Evolutionary conservation across 2,113 vertebrate species (phyloP).

Genomic region (Pachypanchax playfairii): DNA sequence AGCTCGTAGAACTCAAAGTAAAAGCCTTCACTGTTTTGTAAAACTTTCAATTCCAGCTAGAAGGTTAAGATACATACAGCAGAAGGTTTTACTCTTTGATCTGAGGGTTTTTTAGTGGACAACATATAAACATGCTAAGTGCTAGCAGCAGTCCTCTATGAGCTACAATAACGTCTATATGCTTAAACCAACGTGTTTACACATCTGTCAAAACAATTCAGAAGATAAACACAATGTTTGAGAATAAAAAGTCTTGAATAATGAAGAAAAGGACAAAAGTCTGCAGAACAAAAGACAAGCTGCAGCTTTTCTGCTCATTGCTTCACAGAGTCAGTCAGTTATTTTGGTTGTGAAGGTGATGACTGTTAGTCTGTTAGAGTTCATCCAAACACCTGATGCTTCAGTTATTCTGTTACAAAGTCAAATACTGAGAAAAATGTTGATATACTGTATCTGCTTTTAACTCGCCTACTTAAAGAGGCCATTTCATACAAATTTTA

Average conservation of each 20-base stretch:
- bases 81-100: neutral
- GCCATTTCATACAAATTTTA: too few species aligned
- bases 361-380: too few species aligned
- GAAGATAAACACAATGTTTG: constrained; percentile 54
- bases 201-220: constrained; percentile 47
- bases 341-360: constrained; percentile 12
- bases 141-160: constrained; percentile 36
- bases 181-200: constrained; percentile 24
- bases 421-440: too few species aligned
- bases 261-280: too few species aligned
- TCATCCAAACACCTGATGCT: too few species aligned
- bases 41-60: neutral
- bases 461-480: too few species aligned
- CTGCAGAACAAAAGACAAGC: too few species aligned
- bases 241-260: too few species aligned
- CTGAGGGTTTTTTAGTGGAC: neutral
- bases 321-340: constrained; percentile 12
- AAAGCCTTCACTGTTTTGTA: neutral
- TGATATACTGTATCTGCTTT: too few species aligned
- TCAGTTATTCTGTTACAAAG: too few species aligned
- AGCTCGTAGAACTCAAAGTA: constrained; percentile 2
- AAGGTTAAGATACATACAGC: neutral
- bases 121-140: constrained; percentile 18
- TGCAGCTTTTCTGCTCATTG: constrained; percentile 52
- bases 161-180: neutral